Evolutionary conservation across 2,888 invertebrate species (phyloP), one percentile per base, ranked within the genome.

Genomic region (Helobdella robusta): DNA sequence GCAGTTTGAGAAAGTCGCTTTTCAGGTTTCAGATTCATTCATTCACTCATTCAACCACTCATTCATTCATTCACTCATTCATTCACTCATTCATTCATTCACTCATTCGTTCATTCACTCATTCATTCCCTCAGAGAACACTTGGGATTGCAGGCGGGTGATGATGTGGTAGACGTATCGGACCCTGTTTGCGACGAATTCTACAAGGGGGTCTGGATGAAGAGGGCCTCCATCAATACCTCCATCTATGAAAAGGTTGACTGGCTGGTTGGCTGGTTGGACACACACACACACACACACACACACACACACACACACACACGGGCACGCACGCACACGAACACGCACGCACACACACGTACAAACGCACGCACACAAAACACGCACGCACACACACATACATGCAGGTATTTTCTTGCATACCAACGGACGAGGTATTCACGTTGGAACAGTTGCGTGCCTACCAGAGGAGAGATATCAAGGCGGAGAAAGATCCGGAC

Each of bases 251-350:
- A 95, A 75, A 86, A 89, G 82, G 86, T 85, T 28, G 25, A 20
- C 25, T 15, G 11, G n/a, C 8, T 32, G 23, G 56, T 18, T 60
- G 30, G 20, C 15, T 30, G 36, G 11, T 8, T 5, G 11, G 6
- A 11, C 30, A 18, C 36, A 5, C 20, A 32, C 11, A n/a, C 11
- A 15, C 44, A 40, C 44, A 40, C 23, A 6, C 44, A 8, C 28
- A 23, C 34, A 46, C 69, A n/a, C n/a, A n/a, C n/a, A n/a, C n/a
- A n/a, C n/a, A n/a, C 75, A 0, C 73, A 86, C 81, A 89, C 94
- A 0, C 97, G 97, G 81, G 87, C 87, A 73, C 89, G 90, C 70
- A 85, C 94, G 73, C 95, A 95, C 4, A 87, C 88, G 0, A 88
- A 97, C 80, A 82, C 83, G 69, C 11, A 11, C 11, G 44, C 11